Evolutionary conservation across 2,113 vertebrate species (phyloP), one percentile per base, ranked within the genome.

Genomic region (Scortum barcoo): DNA sequence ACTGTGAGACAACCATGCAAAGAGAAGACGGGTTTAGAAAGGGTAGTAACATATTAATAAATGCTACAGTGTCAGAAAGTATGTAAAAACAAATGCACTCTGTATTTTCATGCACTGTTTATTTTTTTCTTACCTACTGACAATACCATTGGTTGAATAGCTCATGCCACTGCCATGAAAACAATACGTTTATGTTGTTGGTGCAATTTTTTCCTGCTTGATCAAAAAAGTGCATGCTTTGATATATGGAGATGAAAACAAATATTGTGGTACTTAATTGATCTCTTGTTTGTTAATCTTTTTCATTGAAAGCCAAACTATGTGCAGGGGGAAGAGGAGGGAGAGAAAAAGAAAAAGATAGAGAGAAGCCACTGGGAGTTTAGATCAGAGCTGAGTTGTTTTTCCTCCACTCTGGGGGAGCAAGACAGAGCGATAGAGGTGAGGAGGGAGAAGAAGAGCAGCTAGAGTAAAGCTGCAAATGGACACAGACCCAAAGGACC

Each of bases 151-250:
- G 85, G 89, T 91, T 82, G 65, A 90, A 92, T 86, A 95, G 89
- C 92, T 94, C 91, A 89, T 91, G 85, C 90, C 94, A 95, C 95
- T 95, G 94, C 94, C 94, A 94, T 94, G 85, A 91, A 93, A 89
- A 88, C 42, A 78, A 79, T 88, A 88, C 26, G 82, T 91, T 90
- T 90, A 83, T 93, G 86, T 91, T 92, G 85, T 92, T 85, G 72
- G 81, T 92, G 91, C 88, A 86, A 78, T 84, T 91, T 90, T 92
- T 92, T 91, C 73, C 87, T 93, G 93, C 94, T 93, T 94, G 93
- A 88, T 90, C 80, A 91, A 94, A 91, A 91, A 90, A 86, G 84
- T 94, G 94, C 91, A 93, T 94, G 94, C 92, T 90, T 92, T 91
- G 71, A 92, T 93, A 90, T 92, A 83, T 93, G 84, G 76, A 92